These are phyloP conservation scores for Rhinichthys osculus DNA, from an alignment of 2,797 vertebrate species.

Conservation along the genomic window DNA sequence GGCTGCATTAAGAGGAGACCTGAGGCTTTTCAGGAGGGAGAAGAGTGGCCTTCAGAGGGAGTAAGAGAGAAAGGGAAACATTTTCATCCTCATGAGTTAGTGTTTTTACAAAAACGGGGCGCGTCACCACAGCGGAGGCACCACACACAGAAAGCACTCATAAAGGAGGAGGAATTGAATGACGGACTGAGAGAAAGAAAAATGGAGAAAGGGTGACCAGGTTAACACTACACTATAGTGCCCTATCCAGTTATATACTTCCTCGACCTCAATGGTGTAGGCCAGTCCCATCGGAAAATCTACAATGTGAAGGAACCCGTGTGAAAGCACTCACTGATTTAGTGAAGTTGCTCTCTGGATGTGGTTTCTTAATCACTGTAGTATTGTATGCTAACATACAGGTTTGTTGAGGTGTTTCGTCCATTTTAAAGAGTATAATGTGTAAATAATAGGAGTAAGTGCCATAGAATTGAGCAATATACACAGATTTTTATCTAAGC, in stretches of 20 bases:
- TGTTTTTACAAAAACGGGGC: slow-evolving; percentile 80
- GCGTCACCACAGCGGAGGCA: slow-evolving; percentile 74
- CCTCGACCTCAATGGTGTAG: slow-evolving; percentile 21
- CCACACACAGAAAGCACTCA: slow-evolving; percentile 76
- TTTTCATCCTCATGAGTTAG: slow-evolving; percentile 60
- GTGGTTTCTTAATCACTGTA: slow-evolving; percentile 10
- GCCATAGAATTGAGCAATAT: background rate
- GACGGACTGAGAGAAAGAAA: slow-evolving; percentile 55
- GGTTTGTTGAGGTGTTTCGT: background rate
- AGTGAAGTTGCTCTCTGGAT: slow-evolving; percentile 9
- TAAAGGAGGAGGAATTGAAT: slow-evolving; percentile 54
- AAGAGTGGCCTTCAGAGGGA: slow-evolving; percentile 42
- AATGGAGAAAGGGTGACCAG: slow-evolving; percentile 27
- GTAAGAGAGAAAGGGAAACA: slow-evolving; percentile 53
- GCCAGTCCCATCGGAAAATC: slow-evolving; percentile 18
- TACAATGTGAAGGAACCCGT: slow-evolving; percentile 1
- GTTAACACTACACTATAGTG: slow-evolving; percentile 40
- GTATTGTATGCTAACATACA: background rate
- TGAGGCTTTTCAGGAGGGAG: slow-evolving; percentile 59
- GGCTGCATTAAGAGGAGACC: slow-evolving; percentile 70
- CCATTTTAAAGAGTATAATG: background rate
- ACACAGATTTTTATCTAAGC: background rate
- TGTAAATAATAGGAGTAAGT: background rate
- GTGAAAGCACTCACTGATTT: slow-evolving; percentile 16
- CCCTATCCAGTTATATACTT: slow-evolving; percentile 19